Base-by-base conservation (phyloP, 2,888 invertebrate genomes). In the Cosmia pyralina region DNA sequence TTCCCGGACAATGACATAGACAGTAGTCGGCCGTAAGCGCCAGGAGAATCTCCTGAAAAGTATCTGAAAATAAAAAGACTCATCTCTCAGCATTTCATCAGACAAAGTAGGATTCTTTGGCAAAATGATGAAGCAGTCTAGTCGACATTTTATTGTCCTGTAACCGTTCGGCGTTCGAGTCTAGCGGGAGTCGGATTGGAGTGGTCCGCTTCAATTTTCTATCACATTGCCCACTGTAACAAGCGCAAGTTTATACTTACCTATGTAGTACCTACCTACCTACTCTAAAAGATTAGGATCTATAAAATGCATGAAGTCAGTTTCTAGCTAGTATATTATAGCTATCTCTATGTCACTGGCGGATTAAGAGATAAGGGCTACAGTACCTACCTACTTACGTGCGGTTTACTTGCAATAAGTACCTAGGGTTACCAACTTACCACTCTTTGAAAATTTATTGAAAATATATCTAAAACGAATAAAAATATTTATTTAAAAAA, bases 211-310 rank as follows among this genome's bases (percentile, higher is more conserved):
- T 59, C 79, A 82, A 85, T 85, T 82, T 85, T 81, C 80, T 77
- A 70, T 82, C 72, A 76, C 75, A 81, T 73, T 70, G 50, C 62
- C 59, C 62, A 28, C 28, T 3, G 68, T 68, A 75, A 79, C 71
- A 79, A 75, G 73, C 76, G 34, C 65, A 57, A 69, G 57, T 41
- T 57, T 64, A 53, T 52, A 53, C 53, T 48, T 64, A 59, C 19
- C n/a, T 68, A 53, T 13, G 17, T 69, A 69, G 28, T 28, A 53
- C 53, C 53, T 64, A 59, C 19, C n/a, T 68, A 53, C n/a, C n/a
- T 69, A 69, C 69, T 82, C 72, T 85, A 84, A 84, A 77, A 79
- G 82, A 85, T 84, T 85, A 83, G 70, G 38, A 75, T 75, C 62
- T 81, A 77, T 72, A 79, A 79, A 85, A 81, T 84, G 60, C 66